Evolutionary conservation across 35 echinoderm and acorn worm species (phyloP).

Genomic region (Stichopus chloronotus): DNA sequence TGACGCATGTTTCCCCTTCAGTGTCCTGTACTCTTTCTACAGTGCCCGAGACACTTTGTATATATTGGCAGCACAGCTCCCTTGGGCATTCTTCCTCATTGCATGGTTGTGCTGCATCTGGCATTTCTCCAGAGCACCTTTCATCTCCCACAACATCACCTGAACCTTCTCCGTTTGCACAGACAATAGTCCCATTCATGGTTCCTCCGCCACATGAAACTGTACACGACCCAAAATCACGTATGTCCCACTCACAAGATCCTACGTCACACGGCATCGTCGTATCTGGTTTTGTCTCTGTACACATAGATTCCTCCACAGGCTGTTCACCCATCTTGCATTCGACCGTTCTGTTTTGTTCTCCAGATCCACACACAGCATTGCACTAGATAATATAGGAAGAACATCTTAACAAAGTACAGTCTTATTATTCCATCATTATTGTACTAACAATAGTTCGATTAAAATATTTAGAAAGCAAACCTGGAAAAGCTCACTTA

Average conservation of each 20-base stretch:
- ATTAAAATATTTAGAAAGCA: no score
- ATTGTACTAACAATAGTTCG: no score
- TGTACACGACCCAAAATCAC: neutral
- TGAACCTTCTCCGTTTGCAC: neutral
- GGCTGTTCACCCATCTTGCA: neutral
- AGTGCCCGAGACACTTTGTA: no score
- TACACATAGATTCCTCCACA: neutral
- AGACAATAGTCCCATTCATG: neutral
- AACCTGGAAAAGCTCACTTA: no score
- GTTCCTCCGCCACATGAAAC: neutral
- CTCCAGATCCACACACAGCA: neutral
- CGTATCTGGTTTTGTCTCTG: neutral
- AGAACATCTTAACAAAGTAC: no score
- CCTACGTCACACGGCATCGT: neutral
- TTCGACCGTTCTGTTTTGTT: neutral
- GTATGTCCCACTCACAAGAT: neutral
- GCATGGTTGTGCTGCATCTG: neutral
- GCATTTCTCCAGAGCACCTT: neutral
- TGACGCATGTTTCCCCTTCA: no score
- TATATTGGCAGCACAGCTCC: no score
- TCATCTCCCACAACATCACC: neutral
- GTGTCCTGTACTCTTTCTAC: no score
- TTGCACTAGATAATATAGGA: neutral
- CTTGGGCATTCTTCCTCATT: neutral
- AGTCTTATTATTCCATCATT: no score